These are phyloP conservation scores for Ploceus nigricollis DNA, from an alignment of 2,113 vertebrate species.

Conservation along the genomic window DNA sequence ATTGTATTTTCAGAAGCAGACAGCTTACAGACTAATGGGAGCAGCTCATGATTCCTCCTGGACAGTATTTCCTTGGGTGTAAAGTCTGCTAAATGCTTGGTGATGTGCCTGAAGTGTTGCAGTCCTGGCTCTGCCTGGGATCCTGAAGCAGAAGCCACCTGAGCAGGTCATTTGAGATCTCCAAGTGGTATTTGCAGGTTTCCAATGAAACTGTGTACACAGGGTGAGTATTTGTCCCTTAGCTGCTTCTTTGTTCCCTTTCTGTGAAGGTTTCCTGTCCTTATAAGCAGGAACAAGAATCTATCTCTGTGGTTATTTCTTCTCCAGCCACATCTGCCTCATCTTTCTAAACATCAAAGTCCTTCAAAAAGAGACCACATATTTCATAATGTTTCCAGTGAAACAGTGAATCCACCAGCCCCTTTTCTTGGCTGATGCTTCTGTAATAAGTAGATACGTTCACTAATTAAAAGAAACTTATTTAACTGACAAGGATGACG, in stretches of 20 bases:
- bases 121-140: not conserved
- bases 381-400: not conserved
- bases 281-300: not conserved
- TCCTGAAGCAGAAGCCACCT: not conserved
- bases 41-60: not conserved
- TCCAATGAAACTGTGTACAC: too few species aligned
- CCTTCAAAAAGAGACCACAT: not conserved
- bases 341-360: not conserved
- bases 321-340: not conserved
- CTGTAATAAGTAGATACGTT: not conserved
- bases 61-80: not conserved
- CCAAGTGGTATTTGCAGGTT: not conserved
- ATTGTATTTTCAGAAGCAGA: not conserved
- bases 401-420: not conserved
- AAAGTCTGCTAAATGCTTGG: not conserved
- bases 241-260: not conserved
- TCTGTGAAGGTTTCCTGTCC: not conserved
- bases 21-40: not conserved
- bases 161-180: not conserved
- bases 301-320: not conserved
- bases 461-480: not conserved
- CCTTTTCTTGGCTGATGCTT: not conserved
- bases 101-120: not conserved
- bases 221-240: not conserved
- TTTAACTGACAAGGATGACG: not conserved